Base-by-base conservation (phyloP, 2,113 vertebrate species). In the Saguinus midas region DNA sequence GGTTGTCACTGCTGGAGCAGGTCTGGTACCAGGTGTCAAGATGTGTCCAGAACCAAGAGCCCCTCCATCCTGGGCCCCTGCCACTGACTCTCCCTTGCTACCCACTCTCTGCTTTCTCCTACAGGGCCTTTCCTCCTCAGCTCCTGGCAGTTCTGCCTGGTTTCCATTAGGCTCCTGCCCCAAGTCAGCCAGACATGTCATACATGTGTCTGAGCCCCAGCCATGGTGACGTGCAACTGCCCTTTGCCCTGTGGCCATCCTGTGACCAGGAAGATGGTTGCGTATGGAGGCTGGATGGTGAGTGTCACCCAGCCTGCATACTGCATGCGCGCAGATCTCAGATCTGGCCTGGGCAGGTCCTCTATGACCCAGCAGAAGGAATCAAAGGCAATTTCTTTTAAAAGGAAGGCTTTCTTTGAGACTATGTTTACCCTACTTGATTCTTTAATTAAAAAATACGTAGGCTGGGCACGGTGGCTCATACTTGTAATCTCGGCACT, bases 291-390 rank as follows among this genome's bases (percentile, higher is more conserved):
- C 37, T n/a, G 61, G 50, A 12, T 0, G 27, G 20, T 7, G 68
- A 37, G 11, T 8, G 0, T 58, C 40, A 8, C 21, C 61, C 90
- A 23, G 1, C 57, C 27, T 16, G 11, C 7, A 1, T 0, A 0
- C 43, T 17, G 0, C 2, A 0, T 6, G 23, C 11, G 29, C 6
- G 35, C 35, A 2, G 9, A 52, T 27, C 37, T 48, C 37, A n/a
- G 18, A 52, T 68, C 35, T 43, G 55, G 86, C 29, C 78, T 57
- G 0, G 16, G 2, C 29, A 35, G n/a, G 8, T 13, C 61, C 55
- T 64, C 25, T 9, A 4, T 16, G 5, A 55, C 35, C 68, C 29
- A 35, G 14, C 1, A 52, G 48, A 52, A 45, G 17, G 8, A 23
- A 66, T 72, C n/a, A 55, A 61, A 70, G 81, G 43, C 79, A 68